phyloP scores from a whole-genome alignment of 2,888 invertebrate genomes.

The Tipula confusa region DNA sequence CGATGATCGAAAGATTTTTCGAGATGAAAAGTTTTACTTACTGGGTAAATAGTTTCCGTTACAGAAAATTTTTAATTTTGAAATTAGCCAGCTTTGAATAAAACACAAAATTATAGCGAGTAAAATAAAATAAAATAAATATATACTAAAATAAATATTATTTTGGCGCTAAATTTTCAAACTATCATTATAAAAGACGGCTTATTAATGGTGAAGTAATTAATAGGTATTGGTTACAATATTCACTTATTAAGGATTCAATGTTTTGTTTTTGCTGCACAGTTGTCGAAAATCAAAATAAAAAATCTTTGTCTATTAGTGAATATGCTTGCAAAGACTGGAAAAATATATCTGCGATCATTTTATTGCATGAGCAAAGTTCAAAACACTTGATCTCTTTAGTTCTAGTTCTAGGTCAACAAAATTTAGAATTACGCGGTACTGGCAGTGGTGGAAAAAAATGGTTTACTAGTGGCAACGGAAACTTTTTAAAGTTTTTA shows the following conservation, averaged over 20 bases:
- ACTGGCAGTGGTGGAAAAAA: not conserved
- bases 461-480: slow-evolving; percentile 28
- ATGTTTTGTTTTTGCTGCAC: slow-evolving; percentile 30
- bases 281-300: slow-evolving; percentile 30
- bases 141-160: too few species aligned
- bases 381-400: slow-evolving; percentile 27
- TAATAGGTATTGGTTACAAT: slow-evolving; percentile 29
- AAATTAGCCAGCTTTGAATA: too few species aligned
- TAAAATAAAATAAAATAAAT: too few species aligned
- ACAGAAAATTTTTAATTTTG: too few species aligned
- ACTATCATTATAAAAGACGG: slow-evolving; percentile 25
- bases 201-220: slow-evolving; percentile 30
- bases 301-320: slow-evolving; percentile 30
- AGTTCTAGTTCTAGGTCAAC: slow-evolving; percentile 28
- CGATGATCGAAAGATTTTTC: too few species aligned
- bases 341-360: slow-evolving; percentile 30
- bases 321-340: slow-evolving; percentile 30
- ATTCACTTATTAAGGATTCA: slow-evolving; percentile 29
- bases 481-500: slow-evolving; percentile 30
- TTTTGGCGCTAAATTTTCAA: too few species aligned
- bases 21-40: too few species aligned
- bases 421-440: slow-evolving; percentile 30
- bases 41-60: too few species aligned
- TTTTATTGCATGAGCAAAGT: slow-evolving; percentile 28
- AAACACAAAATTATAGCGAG: too few species aligned